Evolutionary conservation across 37 sponge, comb jelly and placozoan species (phyloP).

Genomic region (Oopsacas minuta): DNA sequence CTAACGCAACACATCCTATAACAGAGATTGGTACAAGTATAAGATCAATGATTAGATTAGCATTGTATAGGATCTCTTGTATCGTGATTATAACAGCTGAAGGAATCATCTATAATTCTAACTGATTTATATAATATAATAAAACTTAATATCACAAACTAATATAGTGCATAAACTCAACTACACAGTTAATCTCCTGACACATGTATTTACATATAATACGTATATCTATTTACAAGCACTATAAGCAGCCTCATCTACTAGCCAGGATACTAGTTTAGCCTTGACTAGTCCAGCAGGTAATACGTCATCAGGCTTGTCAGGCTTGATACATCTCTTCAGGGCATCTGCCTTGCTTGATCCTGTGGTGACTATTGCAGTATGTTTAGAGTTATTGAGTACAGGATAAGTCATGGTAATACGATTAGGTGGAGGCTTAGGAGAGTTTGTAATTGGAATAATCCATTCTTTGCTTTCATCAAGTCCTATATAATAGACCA

Average conservation of each 20-base stretch:
- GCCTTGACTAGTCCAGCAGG: slow-evolving; percentile 77
- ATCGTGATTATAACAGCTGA: neutral
- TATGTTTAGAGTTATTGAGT: slow-evolving; percentile 62
- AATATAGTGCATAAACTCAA: neutral
- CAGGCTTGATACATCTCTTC: slow-evolving; percentile 51
- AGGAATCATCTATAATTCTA: neutral
- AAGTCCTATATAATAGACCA: slow-evolving; percentile 25
- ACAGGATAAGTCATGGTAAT: slow-evolving; percentile 92
- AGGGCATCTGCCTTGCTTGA: slow-evolving; percentile 70
- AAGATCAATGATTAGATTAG: neutral
- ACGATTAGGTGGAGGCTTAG: slow-evolving; percentile 84
- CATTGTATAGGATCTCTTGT: neutral
- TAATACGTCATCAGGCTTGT: slow-evolving; percentile 25
- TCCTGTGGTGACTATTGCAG: slow-evolving; percentile 62
- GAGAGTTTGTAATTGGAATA: slow-evolving; percentile 76
- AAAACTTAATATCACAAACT: too few relatives aligned
- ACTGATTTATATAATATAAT: too few relatives aligned
- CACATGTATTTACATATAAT: too few relatives aligned
- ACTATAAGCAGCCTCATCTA: neutral
- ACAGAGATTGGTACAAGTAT: neutral
- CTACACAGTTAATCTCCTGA: neutral
- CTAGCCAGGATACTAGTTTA: neutral
- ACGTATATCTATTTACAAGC: neutral
- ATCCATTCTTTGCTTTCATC: slow-evolving; percentile 39
- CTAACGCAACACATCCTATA: neutral